Evolutionary conservation across 2,888 invertebrate genomes (phyloP).

Genomic region (Apoda limacodes): DNA sequence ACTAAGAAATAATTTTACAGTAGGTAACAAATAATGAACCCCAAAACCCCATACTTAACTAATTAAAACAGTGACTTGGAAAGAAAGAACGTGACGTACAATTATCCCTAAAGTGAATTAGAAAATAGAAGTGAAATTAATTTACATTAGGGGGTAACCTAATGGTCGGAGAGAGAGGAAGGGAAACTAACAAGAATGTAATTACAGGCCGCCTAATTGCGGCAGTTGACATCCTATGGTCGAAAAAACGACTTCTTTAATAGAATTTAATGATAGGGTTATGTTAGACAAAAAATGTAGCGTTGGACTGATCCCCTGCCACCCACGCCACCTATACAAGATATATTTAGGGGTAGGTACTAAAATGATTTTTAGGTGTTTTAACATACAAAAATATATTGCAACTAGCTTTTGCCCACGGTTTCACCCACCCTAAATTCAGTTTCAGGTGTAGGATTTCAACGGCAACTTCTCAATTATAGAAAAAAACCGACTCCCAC

Average conservation of each 20-base stretch:
- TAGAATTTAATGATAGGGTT: constrained; percentile 53
- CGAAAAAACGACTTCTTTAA: constrained; percentile 37
- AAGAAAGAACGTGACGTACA: constrained; percentile 22
- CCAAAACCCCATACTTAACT: constrained; percentile 3
- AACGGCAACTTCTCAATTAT: no score
- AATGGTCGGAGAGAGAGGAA: constrained; percentile 33
- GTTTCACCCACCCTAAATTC: no score
- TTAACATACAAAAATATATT: no score
- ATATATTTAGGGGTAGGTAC: no score
- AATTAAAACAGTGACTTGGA: constrained; percentile 13
- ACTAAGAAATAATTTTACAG: no score
- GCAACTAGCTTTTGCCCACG: no score
- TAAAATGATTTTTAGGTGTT: no score
- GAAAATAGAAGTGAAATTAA: constrained; percentile 37
- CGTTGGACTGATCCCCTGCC: no score
- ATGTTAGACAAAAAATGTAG: constrained; percentile 12
- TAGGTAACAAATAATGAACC: no score
- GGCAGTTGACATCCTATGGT: constrained; percentile 51
- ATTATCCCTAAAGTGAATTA: constrained; percentile 35
- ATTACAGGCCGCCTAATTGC: constrained; percentile 50
- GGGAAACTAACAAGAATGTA: constrained; percentile 47
- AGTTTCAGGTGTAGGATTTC: no score
- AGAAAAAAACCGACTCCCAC: no score
- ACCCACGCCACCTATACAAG: no score
- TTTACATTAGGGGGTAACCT: constrained; percentile 37